phyloP scores from a whole-genome alignment of 2,888 invertebrate genomes.

The Celastrina argiolus region DNA sequence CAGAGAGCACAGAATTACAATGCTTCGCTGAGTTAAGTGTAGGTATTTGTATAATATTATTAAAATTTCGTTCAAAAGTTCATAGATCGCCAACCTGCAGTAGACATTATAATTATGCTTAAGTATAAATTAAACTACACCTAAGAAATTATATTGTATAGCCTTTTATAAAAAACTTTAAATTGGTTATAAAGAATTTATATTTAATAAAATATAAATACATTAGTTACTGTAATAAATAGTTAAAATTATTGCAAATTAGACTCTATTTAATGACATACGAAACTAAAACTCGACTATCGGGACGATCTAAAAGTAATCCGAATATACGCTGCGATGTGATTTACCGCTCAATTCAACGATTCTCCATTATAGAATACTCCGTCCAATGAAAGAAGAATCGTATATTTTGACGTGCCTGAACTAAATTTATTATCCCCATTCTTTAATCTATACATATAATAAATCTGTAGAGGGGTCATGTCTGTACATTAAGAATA shows the following conservation, averaged over 20 bases:
- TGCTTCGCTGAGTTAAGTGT: not conserved
- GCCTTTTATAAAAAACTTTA: no score
- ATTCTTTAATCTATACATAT: no score
- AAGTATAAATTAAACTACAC: no score
- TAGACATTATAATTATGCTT: no score
- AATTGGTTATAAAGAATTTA: no score
- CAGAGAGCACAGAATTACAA: not conserved
- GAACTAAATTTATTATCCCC: slow-evolving; percentile 61
- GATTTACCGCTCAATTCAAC: slow-evolving; percentile 60
- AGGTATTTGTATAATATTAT: no score
- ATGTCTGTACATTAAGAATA: no score
- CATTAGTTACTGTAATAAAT: no score
- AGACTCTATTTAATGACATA: not conserved
- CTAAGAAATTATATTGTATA: no score
- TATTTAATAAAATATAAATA: no score
- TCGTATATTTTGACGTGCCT: slow-evolving; percentile 66
- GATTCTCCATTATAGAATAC: slow-evolving; percentile 65
- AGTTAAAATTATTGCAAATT: not conserved
- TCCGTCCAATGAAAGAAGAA: slow-evolving; percentile 65
- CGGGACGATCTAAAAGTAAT: slow-evolving; percentile 41
- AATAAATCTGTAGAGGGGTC: no score
- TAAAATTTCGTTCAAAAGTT: not conserved
- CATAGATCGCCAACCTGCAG: not conserved
- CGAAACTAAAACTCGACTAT: slow-evolving; percentile 25
- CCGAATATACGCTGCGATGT: slow-evolving; percentile 50